These are phyloP conservation scores for Matsumurasca onukii DNA, from an alignment of 1,140 invertebrate species.

Conservation along the genomic window DNA sequence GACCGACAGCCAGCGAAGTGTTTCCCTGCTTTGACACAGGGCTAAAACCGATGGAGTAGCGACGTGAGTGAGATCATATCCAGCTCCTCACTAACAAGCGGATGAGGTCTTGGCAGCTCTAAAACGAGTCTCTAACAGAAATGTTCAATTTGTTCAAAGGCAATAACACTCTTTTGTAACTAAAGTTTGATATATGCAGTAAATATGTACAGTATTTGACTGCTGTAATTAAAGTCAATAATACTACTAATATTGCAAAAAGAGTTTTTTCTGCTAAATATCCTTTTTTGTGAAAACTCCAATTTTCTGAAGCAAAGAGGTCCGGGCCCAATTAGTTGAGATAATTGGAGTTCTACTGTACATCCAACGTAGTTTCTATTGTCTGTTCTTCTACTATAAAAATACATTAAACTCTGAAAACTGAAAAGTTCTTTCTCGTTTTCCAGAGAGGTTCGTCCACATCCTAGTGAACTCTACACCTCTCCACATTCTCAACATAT, in stretches of 20 bases:
- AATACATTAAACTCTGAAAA: too few species aligned
- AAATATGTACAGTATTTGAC: neutral
- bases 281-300: too few species aligned
- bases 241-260: constrained; percentile 8
- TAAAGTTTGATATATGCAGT: neutral
- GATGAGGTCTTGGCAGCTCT: neutral
- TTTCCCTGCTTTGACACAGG: neutral
- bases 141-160: neutral
- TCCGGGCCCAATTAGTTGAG: too few species aligned
- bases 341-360: too few species aligned
- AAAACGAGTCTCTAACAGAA: neutral
- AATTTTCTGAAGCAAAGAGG: too few species aligned
- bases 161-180: neutral
- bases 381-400: too few species aligned
- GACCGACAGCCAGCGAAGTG: neutral
- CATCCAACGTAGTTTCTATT: too few species aligned
- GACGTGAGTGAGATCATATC: neutral
- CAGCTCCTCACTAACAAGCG: neutral
- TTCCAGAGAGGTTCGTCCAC: constrained; percentile 59
- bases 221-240: neutral
- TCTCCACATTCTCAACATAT: constrained; percentile 59
- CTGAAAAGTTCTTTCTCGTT: constrained; percentile 39
- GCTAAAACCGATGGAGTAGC: neutral
- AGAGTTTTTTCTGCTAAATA: too few species aligned
- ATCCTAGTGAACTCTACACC: constrained; percentile 56